Conservation (phyloP, 1,140 invertebrate species). For the Brachionus paranguensis region DNA sequence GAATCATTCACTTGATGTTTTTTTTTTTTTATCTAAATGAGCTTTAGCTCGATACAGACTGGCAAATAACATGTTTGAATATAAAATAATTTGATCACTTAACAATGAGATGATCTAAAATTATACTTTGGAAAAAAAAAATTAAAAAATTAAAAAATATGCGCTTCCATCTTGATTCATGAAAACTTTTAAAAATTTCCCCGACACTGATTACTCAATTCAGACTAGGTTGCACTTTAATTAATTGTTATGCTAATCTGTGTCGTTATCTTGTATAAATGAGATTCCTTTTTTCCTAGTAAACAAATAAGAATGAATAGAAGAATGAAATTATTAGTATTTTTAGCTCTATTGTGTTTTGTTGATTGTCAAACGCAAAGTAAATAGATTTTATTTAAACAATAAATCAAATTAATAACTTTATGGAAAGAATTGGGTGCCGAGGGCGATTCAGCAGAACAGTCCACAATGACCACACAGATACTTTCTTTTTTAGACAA, state of each 20-base stretch:
- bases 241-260: neutral
- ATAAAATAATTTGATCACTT: too few relatives aligned
- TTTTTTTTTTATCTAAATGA: too few relatives aligned
- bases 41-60: too few relatives aligned
- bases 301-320: neutral
- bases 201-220: neutral
- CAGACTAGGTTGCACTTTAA: neutral
- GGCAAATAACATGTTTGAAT: too few relatives aligned
- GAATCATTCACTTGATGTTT: too few relatives aligned
- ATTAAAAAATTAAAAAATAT: too few relatives aligned
- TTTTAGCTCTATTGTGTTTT: neutral
- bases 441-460: neutral
- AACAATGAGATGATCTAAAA: too few relatives aligned
- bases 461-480: neutral
- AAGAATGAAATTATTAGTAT: neutral
- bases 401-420: neutral
- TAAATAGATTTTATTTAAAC: neutral
- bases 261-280: neutral
- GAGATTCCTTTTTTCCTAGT: neutral
- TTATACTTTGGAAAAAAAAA: too few relatives aligned
- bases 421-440: neutral
- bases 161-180: too few relatives aligned
- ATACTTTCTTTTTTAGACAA: constrained; percentile 3
- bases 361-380: neutral
- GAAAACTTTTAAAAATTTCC: neutral